Percentiles rank a stretch among this genome's conserved stretches.
Evolutionary conservation across 2,797 vertebrate genomes (phyloP).

Genomic region (Gobio occitaniae): DNA sequence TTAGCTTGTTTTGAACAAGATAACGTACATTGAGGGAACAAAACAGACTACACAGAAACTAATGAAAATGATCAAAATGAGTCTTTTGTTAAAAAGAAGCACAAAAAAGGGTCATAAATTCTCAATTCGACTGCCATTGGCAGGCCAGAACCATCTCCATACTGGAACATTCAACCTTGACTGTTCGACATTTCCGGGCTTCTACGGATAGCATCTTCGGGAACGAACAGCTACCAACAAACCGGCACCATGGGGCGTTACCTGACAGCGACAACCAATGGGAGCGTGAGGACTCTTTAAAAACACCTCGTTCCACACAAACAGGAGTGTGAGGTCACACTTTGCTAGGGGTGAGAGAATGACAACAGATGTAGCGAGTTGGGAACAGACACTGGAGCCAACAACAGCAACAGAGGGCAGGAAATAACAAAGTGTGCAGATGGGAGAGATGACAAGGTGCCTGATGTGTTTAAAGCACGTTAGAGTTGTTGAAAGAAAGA

Average conservation of each 20-base stretch:
- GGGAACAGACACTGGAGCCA: constrained; percentile 55
- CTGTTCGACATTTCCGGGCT: constrained; percentile 1
- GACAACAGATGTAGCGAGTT: constrained; percentile 62
- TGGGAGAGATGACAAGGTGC: constrained; percentile 51
- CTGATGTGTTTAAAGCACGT: constrained; percentile 44
- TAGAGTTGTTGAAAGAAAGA: constrained; percentile 42
- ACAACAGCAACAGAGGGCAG: constrained; percentile 45
- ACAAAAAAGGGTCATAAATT: neutral
- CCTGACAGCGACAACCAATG: constrained; percentile 15
- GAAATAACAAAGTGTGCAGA: constrained; percentile 49
- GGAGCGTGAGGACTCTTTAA: constrained; percentile 29
- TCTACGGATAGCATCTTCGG: neutral
- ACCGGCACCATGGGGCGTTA: neutral
- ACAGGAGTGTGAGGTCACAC: constrained; percentile 60
- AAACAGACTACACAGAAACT: constrained; percentile 18
- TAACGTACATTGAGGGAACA: constrained; percentile 2
- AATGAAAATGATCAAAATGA: constrained; percentile 22
- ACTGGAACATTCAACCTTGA: constrained; percentile 26
- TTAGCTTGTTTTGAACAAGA: constrained; percentile 38
- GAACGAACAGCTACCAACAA: neutral
- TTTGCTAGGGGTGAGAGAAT: constrained; percentile 62
- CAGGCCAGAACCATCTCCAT: constrained; percentile 18
- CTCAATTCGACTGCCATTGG: neutral
- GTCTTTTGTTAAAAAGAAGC: neutral
- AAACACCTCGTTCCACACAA: constrained; percentile 45